A percentile compares a stretch with the other conserved stretches of the same genome.
These are phyloP conservation scores for Eretmocerus hayati DNA, from an alignment of 2,888 invertebrate genomes.

Conservation along the genomic window DNA sequence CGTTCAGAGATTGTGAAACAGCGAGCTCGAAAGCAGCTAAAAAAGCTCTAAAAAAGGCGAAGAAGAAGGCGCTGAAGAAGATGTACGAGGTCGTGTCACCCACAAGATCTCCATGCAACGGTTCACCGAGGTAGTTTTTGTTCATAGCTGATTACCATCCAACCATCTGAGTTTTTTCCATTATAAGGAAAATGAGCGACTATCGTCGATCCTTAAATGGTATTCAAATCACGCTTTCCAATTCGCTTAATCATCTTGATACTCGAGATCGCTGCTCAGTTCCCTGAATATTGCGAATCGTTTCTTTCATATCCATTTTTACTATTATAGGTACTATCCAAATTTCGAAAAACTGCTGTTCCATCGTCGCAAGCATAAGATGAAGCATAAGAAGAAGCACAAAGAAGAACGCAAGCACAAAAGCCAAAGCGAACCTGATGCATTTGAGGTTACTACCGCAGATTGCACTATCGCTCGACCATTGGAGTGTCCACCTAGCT, in stretches of 20 bases:
- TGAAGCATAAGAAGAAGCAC: constrained; percentile 74
- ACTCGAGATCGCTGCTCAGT: background rate
- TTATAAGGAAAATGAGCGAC: no score
- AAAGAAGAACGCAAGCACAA: constrained; percentile 55
- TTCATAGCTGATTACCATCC: background rate
- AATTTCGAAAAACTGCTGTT: constrained; percentile 38
- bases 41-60: constrained; percentile 69
- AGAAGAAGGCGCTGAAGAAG: constrained; percentile 67
- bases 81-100: constrained; percentile 55
- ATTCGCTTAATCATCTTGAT: no score
- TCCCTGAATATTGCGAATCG: background rate
- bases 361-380: constrained; percentile 56
- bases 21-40: constrained; percentile 61
- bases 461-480: constrained; percentile 2
- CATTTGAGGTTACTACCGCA: no score
- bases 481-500: constrained; percentile 18
- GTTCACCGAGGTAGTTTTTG: constrained; percentile 37
- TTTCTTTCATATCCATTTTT: no score
- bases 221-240: no score
- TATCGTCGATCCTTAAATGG: no score
- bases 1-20: constrained; percentile 33
- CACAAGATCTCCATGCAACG: constrained; percentile 44
- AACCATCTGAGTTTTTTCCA: no score
- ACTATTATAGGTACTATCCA: constrained; percentile 38
- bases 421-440: constrained; percentile 23